Percentiles rank a stretch among this genome's conserved stretches.
Evolutionary conservation across 2,888 invertebrate species (phyloP).

Genomic region (Pyrochroa serraticornis): DNA sequence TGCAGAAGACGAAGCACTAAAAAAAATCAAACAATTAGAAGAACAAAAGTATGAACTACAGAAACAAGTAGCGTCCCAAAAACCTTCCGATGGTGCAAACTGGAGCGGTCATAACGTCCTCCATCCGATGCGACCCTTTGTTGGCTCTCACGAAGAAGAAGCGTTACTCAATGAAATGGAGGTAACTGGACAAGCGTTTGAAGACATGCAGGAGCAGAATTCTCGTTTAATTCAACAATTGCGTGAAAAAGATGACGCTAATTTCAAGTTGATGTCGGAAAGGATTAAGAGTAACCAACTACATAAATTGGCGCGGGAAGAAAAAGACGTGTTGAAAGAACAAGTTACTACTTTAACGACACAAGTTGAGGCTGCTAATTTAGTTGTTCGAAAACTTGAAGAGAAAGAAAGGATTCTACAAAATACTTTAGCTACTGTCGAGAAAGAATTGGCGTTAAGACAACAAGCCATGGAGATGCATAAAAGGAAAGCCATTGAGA

Average conservation of each 20-base stretch:
- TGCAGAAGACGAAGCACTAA: slow-evolving; percentile 92
- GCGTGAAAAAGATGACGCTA: slow-evolving; percentile 96
- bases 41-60: slow-evolving; percentile 92
- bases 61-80: slow-evolving; percentile 86
- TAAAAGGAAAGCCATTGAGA: slow-evolving; percentile 96
- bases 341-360: slow-evolving; percentile 66
- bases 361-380: slow-evolving; percentile 89
- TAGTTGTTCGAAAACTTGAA: slow-evolving; percentile 90
- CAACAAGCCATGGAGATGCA: slow-evolving; percentile 99
- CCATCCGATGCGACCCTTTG: slow-evolving; percentile 71
- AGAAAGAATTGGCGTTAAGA: slow-evolving; percentile 89
- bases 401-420: slow-evolving; percentile 95
- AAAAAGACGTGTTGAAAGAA: slow-evolving; percentile 91
- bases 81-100: slow-evolving; percentile 66
- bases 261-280: slow-evolving; percentile 98
- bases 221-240: slow-evolving; percentile 93
- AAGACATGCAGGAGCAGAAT: slow-evolving; percentile 99
- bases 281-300: slow-evolving; percentile 94
- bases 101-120: slow-evolving; percentile 55
- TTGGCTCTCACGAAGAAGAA: slow-evolving; percentile 88
- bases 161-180: slow-evolving; percentile 98
- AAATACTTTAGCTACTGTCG: slow-evolving; percentile 88
- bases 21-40: slow-evolving; percentile 92
- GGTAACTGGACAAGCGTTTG: slow-evolving; percentile 97
- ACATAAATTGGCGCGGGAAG: slow-evolving; percentile 91